These are phyloP conservation scores for Xylocopa sonorina DNA, from an alignment of 1,140 invertebrate species.

Conservation along the genomic window DNA sequence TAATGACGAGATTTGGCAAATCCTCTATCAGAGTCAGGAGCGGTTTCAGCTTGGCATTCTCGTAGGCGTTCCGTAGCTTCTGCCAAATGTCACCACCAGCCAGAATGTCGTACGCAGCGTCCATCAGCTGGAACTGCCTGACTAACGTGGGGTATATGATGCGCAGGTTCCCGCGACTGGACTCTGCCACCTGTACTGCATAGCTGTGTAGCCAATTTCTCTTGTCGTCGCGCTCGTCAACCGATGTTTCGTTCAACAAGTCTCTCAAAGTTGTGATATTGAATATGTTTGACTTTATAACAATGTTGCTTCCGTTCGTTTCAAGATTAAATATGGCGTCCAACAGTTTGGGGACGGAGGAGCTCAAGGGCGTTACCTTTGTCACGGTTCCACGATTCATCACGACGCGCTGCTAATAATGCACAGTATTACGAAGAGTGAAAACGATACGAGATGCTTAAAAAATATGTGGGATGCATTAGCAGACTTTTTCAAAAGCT, in stretches of 20 bases:
- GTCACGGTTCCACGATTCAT: slow-evolving; percentile 9
- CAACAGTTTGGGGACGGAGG: slow-evolving; percentile 56
- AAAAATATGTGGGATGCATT: too few species aligned
- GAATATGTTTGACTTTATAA: slow-evolving; percentile 68
- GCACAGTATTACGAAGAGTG: not conserved
- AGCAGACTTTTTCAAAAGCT: too few species aligned
- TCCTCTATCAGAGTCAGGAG: slow-evolving; percentile 74
- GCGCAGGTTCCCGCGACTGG: too few species aligned
- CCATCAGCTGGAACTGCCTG: slow-evolving; percentile 59
- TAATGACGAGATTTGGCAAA: slow-evolving; percentile 73
- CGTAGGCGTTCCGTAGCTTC: slow-evolving; percentile 68
- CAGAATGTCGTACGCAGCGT: slow-evolving; percentile 61
- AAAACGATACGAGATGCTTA: too few species aligned
- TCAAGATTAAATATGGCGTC: slow-evolving; percentile 56
- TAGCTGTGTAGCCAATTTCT: slow-evolving; percentile 68
- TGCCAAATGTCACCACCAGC: slow-evolving; percentile 75
- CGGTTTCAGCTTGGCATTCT: slow-evolving; percentile 68
- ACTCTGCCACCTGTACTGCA: not conserved
- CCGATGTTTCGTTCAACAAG: slow-evolving; percentile 69
- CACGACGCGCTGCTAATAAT: slow-evolving; percentile 46
- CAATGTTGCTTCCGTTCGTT: slow-evolving; percentile 30
- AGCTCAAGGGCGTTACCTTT: slow-evolving; percentile 52
- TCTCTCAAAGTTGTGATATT: slow-evolving; percentile 71
- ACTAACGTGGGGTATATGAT: too few species aligned
- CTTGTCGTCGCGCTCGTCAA: slow-evolving; percentile 57